Evolutionary conservation across 2,113 vertebrate species (phyloP), one percentile per base, ranked within the genome.

Genomic region (Herpailurus yagouaroundi): DNA sequence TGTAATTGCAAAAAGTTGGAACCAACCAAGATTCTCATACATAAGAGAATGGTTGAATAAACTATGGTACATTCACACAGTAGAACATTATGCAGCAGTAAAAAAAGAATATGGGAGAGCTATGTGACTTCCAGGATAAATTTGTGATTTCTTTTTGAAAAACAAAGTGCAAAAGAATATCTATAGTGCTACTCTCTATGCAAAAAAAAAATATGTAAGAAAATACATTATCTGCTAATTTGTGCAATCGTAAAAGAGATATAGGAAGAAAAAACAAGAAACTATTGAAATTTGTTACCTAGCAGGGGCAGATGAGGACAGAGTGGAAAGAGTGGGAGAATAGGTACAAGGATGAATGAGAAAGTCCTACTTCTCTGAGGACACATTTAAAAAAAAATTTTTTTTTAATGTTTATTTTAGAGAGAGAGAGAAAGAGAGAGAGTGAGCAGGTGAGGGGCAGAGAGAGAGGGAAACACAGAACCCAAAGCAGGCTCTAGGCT

Each of bases 211-310:
- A 16, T 7, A 63, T 23, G 69, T 19, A 41, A 85, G 25, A 74
- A 94, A 91, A 91, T 80, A 29, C 38, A 84, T 1, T 50, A 91
- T 38, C n/a, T 94, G 80, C 73, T 74, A n/a, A 87, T 94, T 73
- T 91, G 73, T 41, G 27, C 50, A 84, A 60, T 69, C 33, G 14
- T 66, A 91, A 91, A 94, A 45, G 83, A 87, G 74, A 79, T 48
- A 55, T 25, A 27, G 45, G 87, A 73, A 69, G 29, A 27, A 60
- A 13, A n/a, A 41, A 79, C 8, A 36, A 84, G 33, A 69, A 57
- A 33, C 57, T 45, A 31, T 55, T 55, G 55, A 73, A 45, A 64
- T 2, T 64, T 63, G 9, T 74, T n/a, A 73, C 55, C 68, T 27
- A 33, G n/a, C 50, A 11, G 29, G 14, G 23, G 11, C 15, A 1